phyloP scores from a whole-genome alignment of 2,888 invertebrate species.

The Erannis defoliaria region DNA sequence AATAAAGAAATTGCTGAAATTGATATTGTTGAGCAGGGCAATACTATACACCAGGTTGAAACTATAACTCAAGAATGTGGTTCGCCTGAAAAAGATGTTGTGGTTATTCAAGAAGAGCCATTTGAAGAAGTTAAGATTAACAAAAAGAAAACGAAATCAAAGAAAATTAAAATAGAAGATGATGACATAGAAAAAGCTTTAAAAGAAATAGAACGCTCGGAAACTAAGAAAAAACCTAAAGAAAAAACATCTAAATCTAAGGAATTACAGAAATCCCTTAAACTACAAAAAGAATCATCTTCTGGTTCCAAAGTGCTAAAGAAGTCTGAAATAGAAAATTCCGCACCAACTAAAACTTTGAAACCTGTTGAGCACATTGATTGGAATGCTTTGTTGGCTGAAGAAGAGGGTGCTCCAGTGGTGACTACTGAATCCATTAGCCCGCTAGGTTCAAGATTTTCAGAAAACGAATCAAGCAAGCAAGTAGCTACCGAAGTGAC shows the following conservation, averaged over 20 bases:
- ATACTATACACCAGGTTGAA: constrained; percentile 25
- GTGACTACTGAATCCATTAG: constrained; percentile 57
- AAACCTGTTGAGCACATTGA: constrained; percentile 72
- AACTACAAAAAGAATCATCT: constrained; percentile 12
- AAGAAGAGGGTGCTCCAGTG: constrained; percentile 67
- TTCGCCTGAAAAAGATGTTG: constrained; percentile 14
- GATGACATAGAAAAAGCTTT: constrained; percentile 67
- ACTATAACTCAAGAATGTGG: constrained; percentile 26
- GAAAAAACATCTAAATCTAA: constrained; percentile 49
- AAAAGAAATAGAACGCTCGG: constrained; percentile 62
- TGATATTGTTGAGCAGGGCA: constrained; percentile 18
- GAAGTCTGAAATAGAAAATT: constrained; percentile 29
- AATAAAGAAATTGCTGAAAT: constrained; percentile 4
- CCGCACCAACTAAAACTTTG: constrained; percentile 45
- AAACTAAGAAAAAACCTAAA: constrained; percentile 60
- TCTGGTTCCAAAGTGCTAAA: constrained; percentile 16
- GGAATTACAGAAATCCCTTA: constrained; percentile 15
- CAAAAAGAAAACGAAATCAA: constrained; percentile 68
- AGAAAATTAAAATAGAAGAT: constrained; percentile 60
- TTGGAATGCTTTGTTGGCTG: constrained; percentile 78
- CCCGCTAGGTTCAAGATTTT: constrained; percentile 48
- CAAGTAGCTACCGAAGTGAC: constrained; percentile 78
- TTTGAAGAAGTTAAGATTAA: constrained; percentile 53
- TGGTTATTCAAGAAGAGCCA: constrained; percentile 35
- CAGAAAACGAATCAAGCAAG: constrained; percentile 45